phyloP scores from a whole-genome alignment of 2,888 invertebrate genomes.

The Tinea trinotella region DNA sequence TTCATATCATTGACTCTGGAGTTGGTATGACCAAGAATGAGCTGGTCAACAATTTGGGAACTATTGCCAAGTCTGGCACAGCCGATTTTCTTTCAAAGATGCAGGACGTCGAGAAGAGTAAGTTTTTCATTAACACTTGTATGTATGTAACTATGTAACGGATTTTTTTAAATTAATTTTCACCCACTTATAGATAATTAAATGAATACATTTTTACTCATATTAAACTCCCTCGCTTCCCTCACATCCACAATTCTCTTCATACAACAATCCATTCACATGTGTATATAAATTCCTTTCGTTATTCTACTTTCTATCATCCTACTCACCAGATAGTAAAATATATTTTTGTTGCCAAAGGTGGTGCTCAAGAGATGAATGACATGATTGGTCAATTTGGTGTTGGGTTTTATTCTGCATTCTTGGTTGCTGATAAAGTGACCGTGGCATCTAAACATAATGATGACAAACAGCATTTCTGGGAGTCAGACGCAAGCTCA shows the following conservation, averaged over 20 bases:
- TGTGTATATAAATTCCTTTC: too few relatives aligned
- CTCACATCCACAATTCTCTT: too few relatives aligned
- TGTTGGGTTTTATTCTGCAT: slow-evolving; percentile 99
- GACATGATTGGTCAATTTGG: slow-evolving; percentile 99
- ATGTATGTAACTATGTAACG: too few relatives aligned
- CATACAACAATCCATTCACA: too few relatives aligned
- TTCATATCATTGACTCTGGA: slow-evolving; percentile 97
- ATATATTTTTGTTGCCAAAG: slow-evolving; percentile 26
- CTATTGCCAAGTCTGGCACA: slow-evolving; percentile 98
- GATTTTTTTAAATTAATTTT: too few relatives aligned
- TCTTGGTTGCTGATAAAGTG: slow-evolving; percentile 96
- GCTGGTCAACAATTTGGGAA: slow-evolving; percentile 95
- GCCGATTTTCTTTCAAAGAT: slow-evolving; percentile 95
- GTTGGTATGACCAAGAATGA: slow-evolving; percentile 98
- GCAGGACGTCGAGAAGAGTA: slow-evolving; percentile 73
- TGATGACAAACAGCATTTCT: slow-evolving; percentile 94
- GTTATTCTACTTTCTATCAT: too few relatives aligned
- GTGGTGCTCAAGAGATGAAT: slow-evolving; percentile 80
- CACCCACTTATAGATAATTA: too few relatives aligned
- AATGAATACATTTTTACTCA: too few relatives aligned
- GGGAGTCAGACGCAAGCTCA: slow-evolving; percentile 96
- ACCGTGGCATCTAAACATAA: slow-evolving; percentile 97
- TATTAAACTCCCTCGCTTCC: too few relatives aligned
- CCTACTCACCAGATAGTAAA: too few relatives aligned
- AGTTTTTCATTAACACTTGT: too few relatives aligned